Percentiles rank a stretch among this genome's conserved stretches.
phyloP scores from a whole-genome alignment of 2,797 vertebrate genomes.

The Anas bahamensis region DNA sequence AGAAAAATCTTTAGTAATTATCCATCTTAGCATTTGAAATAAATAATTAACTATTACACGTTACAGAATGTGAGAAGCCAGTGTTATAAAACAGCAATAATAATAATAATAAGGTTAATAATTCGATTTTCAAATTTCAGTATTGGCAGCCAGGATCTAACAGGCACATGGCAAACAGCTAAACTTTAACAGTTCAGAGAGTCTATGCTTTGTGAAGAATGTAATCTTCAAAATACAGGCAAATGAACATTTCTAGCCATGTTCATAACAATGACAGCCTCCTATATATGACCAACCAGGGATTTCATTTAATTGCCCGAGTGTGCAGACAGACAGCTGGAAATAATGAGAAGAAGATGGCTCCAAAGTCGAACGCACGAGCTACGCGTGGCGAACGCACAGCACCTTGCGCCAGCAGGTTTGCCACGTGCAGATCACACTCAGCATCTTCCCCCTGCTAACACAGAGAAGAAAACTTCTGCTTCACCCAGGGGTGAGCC shows the following conservation, averaged over 20 bases:
- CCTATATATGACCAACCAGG: background rate
- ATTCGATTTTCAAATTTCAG: background rate
- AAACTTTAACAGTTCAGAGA: background rate
- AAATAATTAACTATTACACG: background rate
- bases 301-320: background rate
- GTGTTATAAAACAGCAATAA: background rate
- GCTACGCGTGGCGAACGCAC: rapidly evolving
- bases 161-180: background rate
- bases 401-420: background rate
- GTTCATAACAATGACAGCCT: background rate
- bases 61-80: background rate
- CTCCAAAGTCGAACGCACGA: background rate
- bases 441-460: background rate
- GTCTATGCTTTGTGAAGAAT: background rate
- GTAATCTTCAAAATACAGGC: rapidly evolving
- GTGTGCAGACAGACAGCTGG: background rate
- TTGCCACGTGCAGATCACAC: background rate
- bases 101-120: background rate
- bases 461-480: background rate
- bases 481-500: background rate
- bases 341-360: background rate
- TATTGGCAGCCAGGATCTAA: too few species aligned
- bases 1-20: background rate
- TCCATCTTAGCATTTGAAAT: background rate
- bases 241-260: background rate